These are phyloP conservation scores for Dicentrarchus labrax DNA, from an alignment of 2,113 vertebrate genomes.

Conservation along the genomic window DNA sequence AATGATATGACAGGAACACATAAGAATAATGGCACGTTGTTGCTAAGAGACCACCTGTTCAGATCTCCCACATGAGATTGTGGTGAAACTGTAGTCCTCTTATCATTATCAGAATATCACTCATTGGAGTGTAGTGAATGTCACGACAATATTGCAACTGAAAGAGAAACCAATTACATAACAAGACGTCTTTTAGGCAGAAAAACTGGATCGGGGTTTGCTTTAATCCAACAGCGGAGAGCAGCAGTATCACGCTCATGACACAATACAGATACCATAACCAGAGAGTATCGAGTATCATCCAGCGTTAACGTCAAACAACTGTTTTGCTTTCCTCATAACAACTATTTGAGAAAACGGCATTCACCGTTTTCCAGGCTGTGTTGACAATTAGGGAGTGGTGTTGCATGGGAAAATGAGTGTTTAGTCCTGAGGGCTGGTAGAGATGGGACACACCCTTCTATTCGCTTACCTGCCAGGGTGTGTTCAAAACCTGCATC, in stretches of 20 bases:
- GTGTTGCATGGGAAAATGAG: constrained; percentile 70
- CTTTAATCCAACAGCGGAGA: constrained; percentile 12
- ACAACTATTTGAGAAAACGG: constrained; percentile 59
- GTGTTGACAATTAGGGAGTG: constrained; percentile 79
- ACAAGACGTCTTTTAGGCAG: constrained; percentile 32
- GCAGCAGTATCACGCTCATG: not conserved
- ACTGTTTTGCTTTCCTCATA: constrained; percentile 44
- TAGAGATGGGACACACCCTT: constrained; percentile 74
- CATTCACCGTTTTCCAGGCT: constrained; percentile 38
- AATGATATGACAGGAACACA: constrained; percentile 81
- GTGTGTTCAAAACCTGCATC: constrained; percentile 69
- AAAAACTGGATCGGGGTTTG: constrained; percentile 4
- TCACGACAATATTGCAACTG: constrained; percentile 51
- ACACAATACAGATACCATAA: constrained; percentile 17
- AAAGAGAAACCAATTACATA: constrained; percentile 51
- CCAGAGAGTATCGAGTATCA: not conserved
- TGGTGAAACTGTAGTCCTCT: constrained; percentile 66
- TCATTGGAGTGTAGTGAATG: constrained; percentile 54
- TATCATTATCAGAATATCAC: constrained; percentile 64
- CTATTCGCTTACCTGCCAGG: constrained; percentile 71
- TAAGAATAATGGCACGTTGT: constrained; percentile 82
- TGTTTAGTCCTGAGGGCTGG: constrained; percentile 70
- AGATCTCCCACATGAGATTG: constrained; percentile 77
- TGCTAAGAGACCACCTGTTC: constrained; percentile 88
- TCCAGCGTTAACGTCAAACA: constrained; percentile 31